Base-by-base conservation (phyloP, 2,888 invertebrate genomes). In the Mythimna impura region DNA sequence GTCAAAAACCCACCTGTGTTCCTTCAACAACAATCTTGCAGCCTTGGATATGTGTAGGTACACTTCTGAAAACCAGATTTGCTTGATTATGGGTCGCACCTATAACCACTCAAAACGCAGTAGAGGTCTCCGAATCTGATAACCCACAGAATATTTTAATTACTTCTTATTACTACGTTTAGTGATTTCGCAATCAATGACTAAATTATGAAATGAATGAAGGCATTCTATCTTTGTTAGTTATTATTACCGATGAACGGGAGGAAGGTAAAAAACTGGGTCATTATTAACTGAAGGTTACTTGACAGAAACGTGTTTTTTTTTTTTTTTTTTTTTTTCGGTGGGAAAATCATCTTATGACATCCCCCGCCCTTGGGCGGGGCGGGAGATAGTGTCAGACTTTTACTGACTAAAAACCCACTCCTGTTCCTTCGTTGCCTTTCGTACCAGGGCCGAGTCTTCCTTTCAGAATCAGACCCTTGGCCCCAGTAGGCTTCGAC, bases 261-360 rank as follows among this genome's bases (percentile, higher is more conserved):
- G 25, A 54, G 17, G 17, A 50, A n/a, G 55, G 68, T 34, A 63
- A 69, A 69, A 50, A 81, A 67, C 22, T 78, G 25, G 70, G 67
- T 73, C 73, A 73, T 62, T 47, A 62, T 43, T 77, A 67, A 61
- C 30, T 62, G 67, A 70, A 67, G 64, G 66, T 70, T 67, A 34
- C 30, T 30, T 25, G 25, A 57, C 9, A 61, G 40, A 62, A 60
- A 58, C 62, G 10, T 54, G n/a, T 36, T n/a, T n/a, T n/a, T n/a
- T n/a, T n/a, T n/a, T n/a, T n/a, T n/a, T n/a, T n/a, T n/a, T n/a
- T n/a, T n/a, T n/a, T n/a, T n/a, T n/a, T n/a, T n/a, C n/a, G n/a
- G n/a, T n/a, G n/a, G n/a, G n/a, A n/a, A n/a, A n/a, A n/a, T n/a
- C n/a, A n/a, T n/a, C n/a, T n/a, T n/a, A n/a, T n/a, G n/a, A n/a